A percentile compares a stretch with the other conserved stretches of the same genome.
Conservation (phyloP, 2,888 invertebrate genomes). For the Pseudanteris insignis region DNA sequence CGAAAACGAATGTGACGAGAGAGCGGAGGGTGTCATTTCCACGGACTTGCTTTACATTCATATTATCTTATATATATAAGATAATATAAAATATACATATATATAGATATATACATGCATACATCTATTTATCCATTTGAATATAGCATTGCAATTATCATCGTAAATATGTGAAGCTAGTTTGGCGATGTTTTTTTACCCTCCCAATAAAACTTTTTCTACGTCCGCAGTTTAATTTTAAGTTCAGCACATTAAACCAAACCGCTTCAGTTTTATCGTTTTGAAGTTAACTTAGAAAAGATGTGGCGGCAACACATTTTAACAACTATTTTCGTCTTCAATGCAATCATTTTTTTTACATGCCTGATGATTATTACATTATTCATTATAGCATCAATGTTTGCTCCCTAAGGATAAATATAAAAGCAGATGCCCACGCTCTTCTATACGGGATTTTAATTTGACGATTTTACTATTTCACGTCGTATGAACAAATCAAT, state of each 20-base stretch:
- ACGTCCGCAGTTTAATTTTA: neutral
- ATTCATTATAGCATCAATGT: too few relatives aligned
- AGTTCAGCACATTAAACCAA: neutral
- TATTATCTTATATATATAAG: slow-evolving; percentile 51
- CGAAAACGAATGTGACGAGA: slow-evolving; percentile 39
- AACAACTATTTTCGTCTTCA: neutral
- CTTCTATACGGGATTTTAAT: too few relatives aligned
- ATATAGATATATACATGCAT: too few relatives aligned
- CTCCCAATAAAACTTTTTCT: slow-evolving; percentile 16
- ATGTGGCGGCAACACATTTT: neutral
- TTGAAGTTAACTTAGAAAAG: neutral
- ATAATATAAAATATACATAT: too few relatives aligned
- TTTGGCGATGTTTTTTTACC: slow-evolving; percentile 9
- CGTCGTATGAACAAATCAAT: too few relatives aligned
- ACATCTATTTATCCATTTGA: slow-evolving; percentile 40
- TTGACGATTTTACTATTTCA: too few relatives aligned
- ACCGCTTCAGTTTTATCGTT: neutral
- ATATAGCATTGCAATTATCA: slow-evolving; percentile 29
- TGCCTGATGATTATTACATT: too few relatives aligned
- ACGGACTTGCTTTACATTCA: slow-evolving; percentile 59
- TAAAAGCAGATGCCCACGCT: too few relatives aligned
- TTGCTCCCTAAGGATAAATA: too few relatives aligned
- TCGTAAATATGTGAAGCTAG: slow-evolving; percentile 25
- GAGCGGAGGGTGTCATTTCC: slow-evolving; percentile 55
- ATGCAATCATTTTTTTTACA: neutral